Conservation (phyloP, 2,113 vertebrate genomes). For the Ctenodactylus gundi region DNA sequence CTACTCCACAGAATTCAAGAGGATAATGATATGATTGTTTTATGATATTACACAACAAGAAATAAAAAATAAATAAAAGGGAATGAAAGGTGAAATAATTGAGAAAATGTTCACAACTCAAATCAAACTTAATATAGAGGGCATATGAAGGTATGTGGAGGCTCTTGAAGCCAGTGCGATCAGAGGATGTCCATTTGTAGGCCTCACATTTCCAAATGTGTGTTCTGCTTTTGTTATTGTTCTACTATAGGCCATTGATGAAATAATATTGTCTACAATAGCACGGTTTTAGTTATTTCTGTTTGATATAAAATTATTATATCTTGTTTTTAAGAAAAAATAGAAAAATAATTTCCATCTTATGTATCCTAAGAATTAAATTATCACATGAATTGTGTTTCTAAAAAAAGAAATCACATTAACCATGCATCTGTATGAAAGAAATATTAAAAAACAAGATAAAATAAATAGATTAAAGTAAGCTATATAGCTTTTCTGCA, state of each 20-base stretch:
- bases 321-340: neutral
- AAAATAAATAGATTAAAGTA: neutral
- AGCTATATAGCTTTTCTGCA: neutral
- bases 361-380: too few relatives aligned
- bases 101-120: slow-evolving; percentile 1
- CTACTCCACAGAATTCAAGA: neutral
- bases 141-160: neutral
- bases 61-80: neutral
- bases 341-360: too few relatives aligned
- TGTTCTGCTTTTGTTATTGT: neutral
- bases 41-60: neutral
- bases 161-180: neutral
- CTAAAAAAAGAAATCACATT: neutral
- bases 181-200: neutral
- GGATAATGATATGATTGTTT: neutral
- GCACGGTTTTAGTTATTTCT: neutral
- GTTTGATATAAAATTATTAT: neutral
- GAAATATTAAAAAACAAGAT: neutral
- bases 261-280: neutral
- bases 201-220: neutral
- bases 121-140: neutral
- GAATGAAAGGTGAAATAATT: neutral
- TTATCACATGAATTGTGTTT: neutral
- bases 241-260: neutral
- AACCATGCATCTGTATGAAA: neutral